phyloP scores from a whole-genome alignment of 2,888 invertebrate species.

The Trachelus iudaicus region DNA sequence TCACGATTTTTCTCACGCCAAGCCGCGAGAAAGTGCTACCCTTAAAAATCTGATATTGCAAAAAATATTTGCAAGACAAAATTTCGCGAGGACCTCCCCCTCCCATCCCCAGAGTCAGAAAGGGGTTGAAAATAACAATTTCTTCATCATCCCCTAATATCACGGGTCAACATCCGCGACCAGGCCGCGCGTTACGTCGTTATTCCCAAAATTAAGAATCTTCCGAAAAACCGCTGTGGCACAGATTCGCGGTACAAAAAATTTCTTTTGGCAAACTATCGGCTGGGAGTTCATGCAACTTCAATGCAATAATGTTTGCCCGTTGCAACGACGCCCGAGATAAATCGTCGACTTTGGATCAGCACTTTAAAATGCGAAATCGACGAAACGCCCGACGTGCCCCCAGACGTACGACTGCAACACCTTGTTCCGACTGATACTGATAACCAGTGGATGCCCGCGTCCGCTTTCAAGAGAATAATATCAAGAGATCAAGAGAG shows the following conservation, averaged over 20 bases:
- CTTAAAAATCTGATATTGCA: neutral
- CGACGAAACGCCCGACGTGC: constrained; percentile 24
- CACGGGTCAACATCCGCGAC: too few relatives aligned
- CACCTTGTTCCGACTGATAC: constrained; percentile 32
- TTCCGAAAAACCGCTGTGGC: neutral
- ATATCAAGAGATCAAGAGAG: neutral
- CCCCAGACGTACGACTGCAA: constrained; percentile 28
- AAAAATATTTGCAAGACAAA: neutral
- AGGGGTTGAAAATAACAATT: neutral
- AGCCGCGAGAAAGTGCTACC: neutral
- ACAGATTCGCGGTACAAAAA: neutral
- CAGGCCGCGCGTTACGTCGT: neutral
- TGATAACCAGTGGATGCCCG: constrained; percentile 10
- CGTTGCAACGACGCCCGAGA: constrained; percentile 35
- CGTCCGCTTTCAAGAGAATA: neutral
- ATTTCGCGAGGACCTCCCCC: neutral
- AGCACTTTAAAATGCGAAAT: constrained; percentile 41
- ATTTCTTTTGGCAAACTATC: neutral
- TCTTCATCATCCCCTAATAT: neutral
- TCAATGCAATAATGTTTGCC: constrained; percentile 35
- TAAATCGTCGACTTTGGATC: constrained; percentile 46
- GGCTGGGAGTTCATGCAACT: neutral
- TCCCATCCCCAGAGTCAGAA: neutral
- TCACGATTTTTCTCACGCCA: neutral
- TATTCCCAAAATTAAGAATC: neutral